Evolutionary conservation across 2,113 vertebrate genomes (phyloP).

Genomic region (Eublepharis macularius): DNA sequence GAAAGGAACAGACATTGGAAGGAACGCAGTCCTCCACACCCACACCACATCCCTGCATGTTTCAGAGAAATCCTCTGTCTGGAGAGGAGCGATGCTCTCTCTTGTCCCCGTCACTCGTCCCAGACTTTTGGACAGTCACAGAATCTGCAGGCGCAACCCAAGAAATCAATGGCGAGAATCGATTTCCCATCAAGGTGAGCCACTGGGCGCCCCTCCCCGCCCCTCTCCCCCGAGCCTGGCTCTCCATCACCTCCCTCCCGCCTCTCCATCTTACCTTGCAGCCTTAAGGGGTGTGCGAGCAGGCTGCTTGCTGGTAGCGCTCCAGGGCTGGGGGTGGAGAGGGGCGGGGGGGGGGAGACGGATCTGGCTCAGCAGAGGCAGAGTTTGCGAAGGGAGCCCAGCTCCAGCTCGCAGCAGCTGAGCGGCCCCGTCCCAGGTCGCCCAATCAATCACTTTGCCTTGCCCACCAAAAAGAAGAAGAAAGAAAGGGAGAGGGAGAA

Average conservation of each 20-base stretch:
- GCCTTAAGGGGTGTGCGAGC: background rate
- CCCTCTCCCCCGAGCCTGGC: background rate
- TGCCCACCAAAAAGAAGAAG: background rate
- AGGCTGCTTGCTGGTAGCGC: background rate
- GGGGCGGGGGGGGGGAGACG: background rate
- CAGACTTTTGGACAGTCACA: background rate
- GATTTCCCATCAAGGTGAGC: background rate
- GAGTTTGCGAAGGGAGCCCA: background rate
- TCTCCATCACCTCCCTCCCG: fast-evolving
- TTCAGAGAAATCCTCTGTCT: too few relatives aligned
- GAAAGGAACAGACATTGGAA: fast-evolving
- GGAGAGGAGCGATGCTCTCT: too few relatives aligned
- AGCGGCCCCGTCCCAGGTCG: slow-evolving; percentile 51
- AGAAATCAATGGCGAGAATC: background rate
- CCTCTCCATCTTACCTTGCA: slow-evolving; percentile 5
- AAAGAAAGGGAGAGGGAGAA: background rate
- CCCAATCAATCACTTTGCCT: slow-evolving; percentile 59
- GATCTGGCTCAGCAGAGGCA: background rate
- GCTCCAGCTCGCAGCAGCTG: background rate
- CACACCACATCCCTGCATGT: background rate
- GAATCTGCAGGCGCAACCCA: background rate
- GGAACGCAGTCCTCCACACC: background rate
- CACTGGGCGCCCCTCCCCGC: background rate
- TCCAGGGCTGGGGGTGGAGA: background rate
- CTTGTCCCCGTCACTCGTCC: background rate